Base-by-base conservation (phyloP, 2,888 invertebrate species). In the Dascillus cervinus region DNA sequence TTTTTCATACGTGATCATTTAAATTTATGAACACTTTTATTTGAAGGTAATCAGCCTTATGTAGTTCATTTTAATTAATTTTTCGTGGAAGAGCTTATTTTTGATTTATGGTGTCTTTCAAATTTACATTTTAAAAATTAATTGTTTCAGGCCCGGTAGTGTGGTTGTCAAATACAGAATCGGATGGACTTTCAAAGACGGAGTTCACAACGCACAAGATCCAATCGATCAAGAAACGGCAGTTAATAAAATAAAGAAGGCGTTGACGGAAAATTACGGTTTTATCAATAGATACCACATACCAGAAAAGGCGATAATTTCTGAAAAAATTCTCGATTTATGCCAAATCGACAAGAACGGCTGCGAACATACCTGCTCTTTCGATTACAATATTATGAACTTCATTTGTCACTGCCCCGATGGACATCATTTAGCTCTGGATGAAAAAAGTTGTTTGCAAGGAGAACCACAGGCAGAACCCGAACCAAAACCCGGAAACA, bases 281-380 rank as follows among this genome's bases (percentile, higher is more conserved):
- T 72, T 72, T 60, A 47, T 69, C 13, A 57, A 58, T 25, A 53
- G 58, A 11, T 69, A 65, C 43, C 59, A 62, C 26, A 26, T 52
- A 5, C 67, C 65, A 22, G 55, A 69, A 17, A 70, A 70, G 42
- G 71, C 73, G 31, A 56, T 77, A 8, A 66, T 66, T 12, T 67
- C 72, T 35, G 68, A 71, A 49, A 72, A 60, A 44, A 71, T 83
- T 22, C 58, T 77, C 11, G 77, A 82, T 60, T 59, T 73, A 34
- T 87, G 82, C 58, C 72, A 76, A 60, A 71, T 76, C 32, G 70
- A 75, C 37, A 36, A 40, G 2, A 70, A 78, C 34, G 64, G 70
- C 26, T 87, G 86, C 53, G 73, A 80, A 43, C 69, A 80, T 43
- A 67, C 64, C 6, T 87, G 86, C 56, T 62, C 66, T 29, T 85